Base-by-base conservation (phyloP, 2,113 vertebrate genomes). In the Pholis gunnellus region DNA sequence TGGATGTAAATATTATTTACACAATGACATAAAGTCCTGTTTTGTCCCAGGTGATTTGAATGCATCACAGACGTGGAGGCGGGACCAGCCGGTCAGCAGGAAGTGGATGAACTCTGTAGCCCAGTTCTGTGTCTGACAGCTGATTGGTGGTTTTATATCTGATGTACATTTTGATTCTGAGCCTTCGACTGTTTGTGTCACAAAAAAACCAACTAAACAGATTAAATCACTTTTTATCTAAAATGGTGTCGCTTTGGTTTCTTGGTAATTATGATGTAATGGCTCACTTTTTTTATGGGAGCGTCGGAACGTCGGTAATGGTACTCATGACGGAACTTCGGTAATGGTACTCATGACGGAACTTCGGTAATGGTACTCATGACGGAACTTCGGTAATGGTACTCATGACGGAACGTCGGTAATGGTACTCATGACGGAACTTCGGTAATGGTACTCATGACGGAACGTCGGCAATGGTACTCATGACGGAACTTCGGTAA, bases 161-260 rank as follows among this genome's bases (percentile, higher is more conserved):
- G 80, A 92, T 94, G 91, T 94, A 92, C 94, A 94, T 95, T 95
- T 95, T 95, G 94, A 94, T 92, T 90, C 81, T 94, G 93, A 93
- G 87, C 93, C 88, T 85, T 86, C 13, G 56, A 83, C 79, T 89
- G 84, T 91, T 74, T 81, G 88, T 91, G 92, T 90, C 87, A 84
- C 72, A 88, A 64, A 91, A 61, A 75, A 60, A 60, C 54, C 63
- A 86, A 13, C 4, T 22, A 91, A 88, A 75, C 48, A 69, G 69
- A 91, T 88, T 92, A 93, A 93, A 90, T 85, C 83, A 88, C 87
- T 94, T 92, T 92, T 89, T 91, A 92, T 89, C 84, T 75, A 89
- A 86, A 10, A 54, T 10, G 3, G 11, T 57, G 10, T 57, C 56
- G 4, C 25, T 14, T 29, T 59, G 25, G 2, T 59, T 59, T 56